These are phyloP conservation scores for Archocentrus centrarchus DNA, from an alignment of 2,113 vertebrate species.

Conservation along the genomic window DNA sequence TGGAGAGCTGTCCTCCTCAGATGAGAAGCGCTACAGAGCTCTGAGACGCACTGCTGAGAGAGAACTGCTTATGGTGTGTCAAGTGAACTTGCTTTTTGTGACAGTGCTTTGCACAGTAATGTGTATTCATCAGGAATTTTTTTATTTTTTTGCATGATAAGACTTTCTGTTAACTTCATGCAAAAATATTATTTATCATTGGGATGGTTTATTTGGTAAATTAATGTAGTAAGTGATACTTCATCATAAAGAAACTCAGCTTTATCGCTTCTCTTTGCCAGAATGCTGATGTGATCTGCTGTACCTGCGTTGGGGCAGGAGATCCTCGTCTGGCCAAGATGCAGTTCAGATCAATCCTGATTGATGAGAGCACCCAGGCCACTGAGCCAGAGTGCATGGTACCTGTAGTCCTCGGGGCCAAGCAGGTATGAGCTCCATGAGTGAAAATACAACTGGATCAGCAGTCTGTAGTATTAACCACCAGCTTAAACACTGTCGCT, in stretches of 20 bases:
- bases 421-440: slow-evolving; percentile 84
- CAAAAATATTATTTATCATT: not conserved
- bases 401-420: slow-evolving; percentile 94
- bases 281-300: slow-evolving; percentile 98
- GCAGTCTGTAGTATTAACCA: not conserved
- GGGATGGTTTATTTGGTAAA: not conserved
- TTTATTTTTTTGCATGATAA: not conserved
- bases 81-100: not conserved
- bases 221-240: not conserved
- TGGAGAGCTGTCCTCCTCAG: slow-evolving; percentile 94
- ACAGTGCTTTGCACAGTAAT: not conserved
- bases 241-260: not conserved
- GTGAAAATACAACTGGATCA: not conserved
- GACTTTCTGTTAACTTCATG: not conserved
- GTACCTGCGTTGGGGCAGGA: slow-evolving; percentile 95
- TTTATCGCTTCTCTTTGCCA: slow-evolving; percentile 56
- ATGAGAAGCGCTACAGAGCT: slow-evolving; percentile 96
- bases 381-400: slow-evolving; percentile 99
- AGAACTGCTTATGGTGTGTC: slow-evolving; percentile 93
- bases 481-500: not conserved
- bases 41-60: slow-evolving; percentile 95
- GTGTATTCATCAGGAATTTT: not conserved
- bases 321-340: slow-evolving; percentile 97
- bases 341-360: slow-evolving; percentile 98
- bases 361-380: slow-evolving; percentile 98